phyloP scores from a whole-genome alignment of 2,888 invertebrate genomes.

The Diadegma fenestrale region DNA sequence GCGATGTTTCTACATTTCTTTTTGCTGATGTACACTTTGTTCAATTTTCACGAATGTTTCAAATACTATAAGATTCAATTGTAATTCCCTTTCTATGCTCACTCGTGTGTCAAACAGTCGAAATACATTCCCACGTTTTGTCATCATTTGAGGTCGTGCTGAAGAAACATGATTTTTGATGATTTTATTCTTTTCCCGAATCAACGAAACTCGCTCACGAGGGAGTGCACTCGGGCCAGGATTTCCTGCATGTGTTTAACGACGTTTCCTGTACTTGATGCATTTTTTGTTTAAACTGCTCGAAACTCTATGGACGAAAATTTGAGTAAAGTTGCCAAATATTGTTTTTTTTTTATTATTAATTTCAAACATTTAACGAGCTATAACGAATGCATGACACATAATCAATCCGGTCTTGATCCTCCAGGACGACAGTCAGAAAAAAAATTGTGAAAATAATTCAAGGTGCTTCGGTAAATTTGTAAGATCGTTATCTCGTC shows the following conservation, averaged over 20 bases:
- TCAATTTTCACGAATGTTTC: too few species aligned
- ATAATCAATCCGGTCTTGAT: neutral
- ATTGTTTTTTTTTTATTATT: too few species aligned
- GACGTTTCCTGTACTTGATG: neutral
- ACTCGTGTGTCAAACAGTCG: too few species aligned
- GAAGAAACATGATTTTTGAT: too few species aligned
- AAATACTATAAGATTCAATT: neutral
- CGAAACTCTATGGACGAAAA: neutral
- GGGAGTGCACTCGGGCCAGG: too few species aligned
- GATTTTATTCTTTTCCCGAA: neutral
- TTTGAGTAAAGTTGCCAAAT: too few species aligned
- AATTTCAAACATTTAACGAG: too few species aligned
- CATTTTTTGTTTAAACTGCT: neutral
- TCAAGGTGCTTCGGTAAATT: neutral
- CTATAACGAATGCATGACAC: too few species aligned
- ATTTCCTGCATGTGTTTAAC: neutral
- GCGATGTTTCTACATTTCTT: too few species aligned
- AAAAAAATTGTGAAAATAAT: neutral
- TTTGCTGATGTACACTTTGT: too few species aligned
- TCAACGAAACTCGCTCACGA: neutral
- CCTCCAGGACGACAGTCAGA: neutral
- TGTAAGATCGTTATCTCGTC: neutral
- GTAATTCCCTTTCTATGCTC: neutral
- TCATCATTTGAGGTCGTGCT: too few species aligned
- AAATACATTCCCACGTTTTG: too few species aligned